phyloP scores from a whole-genome alignment of 2,888 invertebrate species.

The Muschampia staudingeri region DNA sequence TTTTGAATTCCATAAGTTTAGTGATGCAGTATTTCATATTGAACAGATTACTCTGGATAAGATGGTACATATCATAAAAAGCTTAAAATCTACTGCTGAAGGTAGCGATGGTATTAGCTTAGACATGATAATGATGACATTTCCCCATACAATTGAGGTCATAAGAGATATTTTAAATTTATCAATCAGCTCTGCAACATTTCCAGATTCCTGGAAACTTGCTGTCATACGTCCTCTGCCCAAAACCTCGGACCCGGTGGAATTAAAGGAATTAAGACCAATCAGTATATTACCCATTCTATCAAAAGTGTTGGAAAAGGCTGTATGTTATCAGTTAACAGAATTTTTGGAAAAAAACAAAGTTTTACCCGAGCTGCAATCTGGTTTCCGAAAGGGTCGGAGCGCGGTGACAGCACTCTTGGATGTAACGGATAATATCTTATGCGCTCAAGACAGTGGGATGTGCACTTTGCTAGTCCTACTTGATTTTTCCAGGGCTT shows the following conservation, averaged over 20 bases:
- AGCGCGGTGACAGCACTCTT: not conserved
- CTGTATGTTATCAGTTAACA: not conserved
- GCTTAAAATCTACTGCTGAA: not conserved
- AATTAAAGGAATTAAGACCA: not conserved
- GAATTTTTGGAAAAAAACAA: not conserved
- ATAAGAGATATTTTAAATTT: not conserved
- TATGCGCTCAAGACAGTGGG: not conserved
- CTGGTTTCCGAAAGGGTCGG: not conserved
- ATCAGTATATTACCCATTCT: not conserved
- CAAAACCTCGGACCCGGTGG: not conserved
- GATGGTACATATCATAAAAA: not conserved
- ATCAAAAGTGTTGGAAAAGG: not conserved
- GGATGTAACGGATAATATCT: not conserved
- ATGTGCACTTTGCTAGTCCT: not conserved
- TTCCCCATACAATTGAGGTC: not conserved
- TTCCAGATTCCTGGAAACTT: not conserved
- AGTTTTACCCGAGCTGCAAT: not conserved
- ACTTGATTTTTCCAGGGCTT: not conserved
- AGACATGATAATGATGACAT: not conserved
- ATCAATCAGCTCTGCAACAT: not conserved
- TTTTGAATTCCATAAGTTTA: not conserved
- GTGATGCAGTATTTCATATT: not conserved
- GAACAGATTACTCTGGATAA: not conserved
- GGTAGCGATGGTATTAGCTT: not conserved
- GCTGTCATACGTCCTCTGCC: not conserved